phyloP scores from a whole-genome alignment of 2,113 vertebrate genomes.

The Lanius ludovicianus region DNA sequence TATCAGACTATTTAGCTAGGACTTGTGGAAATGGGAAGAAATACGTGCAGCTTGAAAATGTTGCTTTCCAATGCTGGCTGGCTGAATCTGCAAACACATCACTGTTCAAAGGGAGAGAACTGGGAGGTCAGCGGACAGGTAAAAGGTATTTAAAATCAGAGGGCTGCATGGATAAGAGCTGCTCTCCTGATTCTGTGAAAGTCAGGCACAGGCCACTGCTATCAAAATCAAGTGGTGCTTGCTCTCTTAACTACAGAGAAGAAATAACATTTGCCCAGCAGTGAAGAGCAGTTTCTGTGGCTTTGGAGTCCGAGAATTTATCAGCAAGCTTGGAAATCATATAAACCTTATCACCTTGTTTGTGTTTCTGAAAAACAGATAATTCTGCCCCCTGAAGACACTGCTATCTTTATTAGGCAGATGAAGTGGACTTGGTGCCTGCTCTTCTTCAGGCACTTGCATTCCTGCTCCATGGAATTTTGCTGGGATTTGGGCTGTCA shows the following conservation, averaged over 20 bases:
- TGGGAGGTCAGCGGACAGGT: background rate
- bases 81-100: background rate
- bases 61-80: background rate
- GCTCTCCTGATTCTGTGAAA: background rate
- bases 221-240: conserved; percentile 30
- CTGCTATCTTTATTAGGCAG: conserved; percentile 51
- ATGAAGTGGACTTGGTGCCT: conserved; percentile 25
- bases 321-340: conserved; percentile 6
- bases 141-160: conserved; percentile 28
- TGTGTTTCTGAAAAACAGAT: conserved; percentile 42
- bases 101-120: background rate
- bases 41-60: background rate
- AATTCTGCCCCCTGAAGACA: conserved; percentile 28
- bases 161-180: background rate
- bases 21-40: background rate
- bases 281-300: background rate
- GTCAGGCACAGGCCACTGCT: background rate
- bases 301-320: background rate
- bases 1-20: background rate
- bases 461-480: conserved; percentile 43
- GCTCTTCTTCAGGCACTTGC: background rate
- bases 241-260: conserved; percentile 39
- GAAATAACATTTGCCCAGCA: conserved; percentile 47
- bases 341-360: conserved; percentile 38
- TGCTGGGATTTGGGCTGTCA: background rate